Evolutionary conservation across 2,888 invertebrate species (phyloP), one percentile per base, ranked within the genome.

Genomic region (Lasius fuliginosus): DNA sequence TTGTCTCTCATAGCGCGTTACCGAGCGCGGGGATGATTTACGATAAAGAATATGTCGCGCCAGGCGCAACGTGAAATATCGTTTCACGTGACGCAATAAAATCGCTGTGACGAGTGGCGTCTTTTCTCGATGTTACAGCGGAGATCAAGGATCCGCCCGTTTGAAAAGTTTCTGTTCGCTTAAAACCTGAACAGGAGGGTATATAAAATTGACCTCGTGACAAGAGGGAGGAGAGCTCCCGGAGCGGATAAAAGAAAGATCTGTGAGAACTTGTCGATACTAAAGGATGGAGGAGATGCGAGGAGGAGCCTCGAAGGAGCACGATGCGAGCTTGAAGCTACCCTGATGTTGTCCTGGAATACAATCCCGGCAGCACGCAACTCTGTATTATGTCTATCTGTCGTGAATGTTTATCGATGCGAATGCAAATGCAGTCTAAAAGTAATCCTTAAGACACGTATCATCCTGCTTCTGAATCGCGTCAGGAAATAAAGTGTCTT

Each of bases 1-100:
- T 77, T 67, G 76, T 27, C 30, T 36, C 76, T 77, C 67, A 12
- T 56, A 56, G 76, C 40, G 65, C 46, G 46, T 49, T 65, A 12
- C 30, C 64, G 75, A 62, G 65, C 53, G 27, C 36, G 65, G 58
- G 56, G 15, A 67, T 77, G 77, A 77, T 77, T 77, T 77, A 77
- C 67, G 77, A 67, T 77, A 77, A 77, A 67, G 77, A 77, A 77
- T 58, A 77, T 77, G 67, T 77, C 77, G 77, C 67, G 56, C 77
- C 77, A 27, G 77, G 67, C 77, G 77, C 58, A 77, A 64, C 77
- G 67, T 77, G 58, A 77, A 77, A 77, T 77, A 77, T 77, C 67
- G 77, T 42, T 67, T 42, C 67, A 77, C 77, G 58, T 77, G 77
- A 56, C 58, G 77, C 67, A 77, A 77, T 77, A 77, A 77, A 67